These are phyloP conservation scores for Drosophila obscura DNA, from an alignment of 1,140 invertebrate genomes.

Conservation along the genomic window DNA sequence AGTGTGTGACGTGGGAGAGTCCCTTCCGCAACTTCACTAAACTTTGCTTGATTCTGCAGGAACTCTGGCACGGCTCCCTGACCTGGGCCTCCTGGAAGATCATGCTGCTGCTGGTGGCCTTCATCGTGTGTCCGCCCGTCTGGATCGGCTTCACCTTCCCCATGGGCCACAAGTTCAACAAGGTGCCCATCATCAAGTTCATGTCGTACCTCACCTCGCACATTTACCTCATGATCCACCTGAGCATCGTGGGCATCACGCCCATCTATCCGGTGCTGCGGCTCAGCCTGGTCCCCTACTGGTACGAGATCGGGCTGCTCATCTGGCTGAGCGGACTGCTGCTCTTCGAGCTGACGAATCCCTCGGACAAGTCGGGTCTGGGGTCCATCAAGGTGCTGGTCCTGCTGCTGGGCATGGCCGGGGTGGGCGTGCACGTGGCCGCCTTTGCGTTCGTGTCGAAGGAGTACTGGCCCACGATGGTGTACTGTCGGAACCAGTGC, in stretches of 20 bases:
- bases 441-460: conserved; percentile 89
- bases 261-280: conserved; percentile 93
- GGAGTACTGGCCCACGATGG: conserved; percentile 91
- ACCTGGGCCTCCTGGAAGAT: conserved; percentile 98
- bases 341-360: conserved; percentile 98
- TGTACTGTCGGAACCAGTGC: conserved; percentile 98
- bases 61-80: conserved; percentile 97
- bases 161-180: conserved; percentile 97
- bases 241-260: conserved; percentile 95
- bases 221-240: conserved; percentile 97
- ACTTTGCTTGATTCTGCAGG: conserved; percentile 85
- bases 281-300: conserved; percentile 90
- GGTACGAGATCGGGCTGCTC: conserved; percentile 98
- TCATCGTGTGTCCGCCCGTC: conserved; percentile 96
- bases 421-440: conserved; percentile 94
- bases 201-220: conserved; percentile 99
- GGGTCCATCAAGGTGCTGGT: conserved; percentile 97
- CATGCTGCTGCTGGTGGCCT: conserved; percentile 94
- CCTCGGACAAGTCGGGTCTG: conserved; percentile 96
- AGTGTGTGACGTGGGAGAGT: conserved; percentile 85
- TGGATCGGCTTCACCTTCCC: conserved; percentile 99
- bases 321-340: conserved; percentile 98
- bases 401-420: conserved; percentile 95
- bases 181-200: conserved; percentile 99
- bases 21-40: no score